Evolutionary conservation across 2,113 vertebrate genomes (phyloP), one percentile per base, ranked within the genome.

Genomic region (Paraplagusia blochii): DNA sequence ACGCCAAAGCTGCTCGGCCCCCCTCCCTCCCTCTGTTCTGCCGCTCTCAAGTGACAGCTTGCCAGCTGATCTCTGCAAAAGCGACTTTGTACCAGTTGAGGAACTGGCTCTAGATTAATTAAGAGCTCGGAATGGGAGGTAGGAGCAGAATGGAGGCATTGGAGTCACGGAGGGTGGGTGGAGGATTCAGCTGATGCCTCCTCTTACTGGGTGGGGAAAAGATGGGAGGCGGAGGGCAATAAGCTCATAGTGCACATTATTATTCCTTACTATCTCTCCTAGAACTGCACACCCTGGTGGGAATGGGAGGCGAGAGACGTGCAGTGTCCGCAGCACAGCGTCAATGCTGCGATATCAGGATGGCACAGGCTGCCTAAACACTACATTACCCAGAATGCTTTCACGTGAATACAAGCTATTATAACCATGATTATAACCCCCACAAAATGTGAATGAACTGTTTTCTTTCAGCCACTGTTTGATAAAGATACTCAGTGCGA

Each of bases 11-110:
- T 57, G 9, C 34, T 11, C 56, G 60, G 59, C 33, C 72, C 58
- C 63, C 54, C 44, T 52, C 70, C 74, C 56, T 44, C 45, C 48
- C 56, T 46, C 64, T 53, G 13, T 46, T 66, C 66, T 53, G 44
- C 45, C 12, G 35, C 46, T 54, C 62, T 69, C 38, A 76, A 74
- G 61, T 42, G 16, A 18, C 14, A 13, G 48, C 63, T 65, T 63
- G 58, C 53, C 52, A 17, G 65, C 60, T 18, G 40, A 75, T 48
- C 67, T 35, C 44, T 44, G 62, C 45, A 55, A 54, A 59, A 51
- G 58, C 73, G 56, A 76, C 77, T 87, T 82, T 83, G 77, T 69
- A 85, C 80, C 77, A 80, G 74, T 84, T 80, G 81, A 87, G 72
- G 72, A 75, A 65, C 66, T n/a, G n/a, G n/a, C n/a, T n/a, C n/a